Evolutionary conservation across 1,140 invertebrate species (phyloP), one percentile per base, ranked within the genome.

Genomic region (Bombus confusus): DNA sequence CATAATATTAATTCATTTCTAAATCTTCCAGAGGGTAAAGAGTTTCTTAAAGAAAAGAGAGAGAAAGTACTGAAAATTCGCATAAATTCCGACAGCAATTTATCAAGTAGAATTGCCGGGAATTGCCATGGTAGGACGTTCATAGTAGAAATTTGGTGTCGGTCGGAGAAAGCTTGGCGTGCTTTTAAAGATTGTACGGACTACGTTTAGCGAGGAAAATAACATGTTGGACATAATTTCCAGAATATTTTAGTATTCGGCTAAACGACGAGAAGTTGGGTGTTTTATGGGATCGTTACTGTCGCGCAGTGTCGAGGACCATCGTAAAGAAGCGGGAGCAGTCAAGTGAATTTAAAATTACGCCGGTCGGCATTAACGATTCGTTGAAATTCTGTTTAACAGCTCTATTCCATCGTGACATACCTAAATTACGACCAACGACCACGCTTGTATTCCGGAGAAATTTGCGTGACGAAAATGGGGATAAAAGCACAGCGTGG

Each of bases 221-320:
- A 75, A 34, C 43, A 75, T 47, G 31, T 52, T 25, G 43, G n/a
- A 74, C n/a, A 52, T 74, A 75, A 75, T 57, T n/a, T 28, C 12
- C 18, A 18, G 47, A 57, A 75, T 75, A 75, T 75, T 75, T 75
- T 37, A 34, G 41, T 52, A 75, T 75, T 52, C 43, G 73, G 73
- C 41, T 43, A 47, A 75, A 75, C 73, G 73, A 75, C 73, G 22
- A 39, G 25, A 76, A 76, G 52, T 57, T 76, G 9, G 52, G 5
- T 57, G 34, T 57, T 76, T 76, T 59, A 57, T 39, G 47, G 1
- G 34, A 22, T 57, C 74, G 34, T 75, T 75, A 75, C 43, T 52
- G 43, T 57, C 43, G 39, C 72, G 9, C 31, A 18, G 72, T 34
- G n/a, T 52, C 31, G 73, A 18, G n/a, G 4, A 37, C 22, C 41